These are phyloP conservation scores for Eupithecia abbreviata DNA, from an alignment of 2,888 invertebrate genomes.

Conservation along the genomic window DNA sequence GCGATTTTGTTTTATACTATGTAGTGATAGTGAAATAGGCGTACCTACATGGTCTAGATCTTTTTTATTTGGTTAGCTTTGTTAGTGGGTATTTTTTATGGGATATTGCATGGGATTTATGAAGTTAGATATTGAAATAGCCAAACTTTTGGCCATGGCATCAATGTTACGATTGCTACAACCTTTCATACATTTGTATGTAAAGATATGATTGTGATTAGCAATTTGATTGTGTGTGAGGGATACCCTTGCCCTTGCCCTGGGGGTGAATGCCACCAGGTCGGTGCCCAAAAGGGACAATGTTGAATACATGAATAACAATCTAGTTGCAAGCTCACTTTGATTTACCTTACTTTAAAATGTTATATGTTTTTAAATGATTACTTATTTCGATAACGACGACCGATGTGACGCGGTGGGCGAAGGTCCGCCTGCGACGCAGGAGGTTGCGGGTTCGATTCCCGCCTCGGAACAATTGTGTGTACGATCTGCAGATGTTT, in stretches of 20 bases:
- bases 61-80: too few relatives aligned
- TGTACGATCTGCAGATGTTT: too few relatives aligned
- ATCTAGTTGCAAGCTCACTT: background rate
- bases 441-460: too few relatives aligned
- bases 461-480: too few relatives aligned
- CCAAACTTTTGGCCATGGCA: background rate
- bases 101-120: background rate
- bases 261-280: background rate
- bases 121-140: background rate
- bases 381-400: too few relatives aligned
- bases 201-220: background rate
- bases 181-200: background rate
- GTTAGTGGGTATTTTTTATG: background rate
- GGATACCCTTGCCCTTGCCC: background rate
- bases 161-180: background rate
- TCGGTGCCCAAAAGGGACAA: background rate
- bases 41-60: background rate
- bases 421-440: too few relatives aligned
- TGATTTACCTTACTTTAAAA: background rate
- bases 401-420: too few relatives aligned
- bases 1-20: too few relatives aligned
- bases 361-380: background rate
- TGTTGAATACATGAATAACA: slow-evolving; percentile 12
- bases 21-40: background rate
- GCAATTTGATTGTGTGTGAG: background rate